Evolutionary conservation across 2,888 invertebrate genomes (phyloP).

Genomic region (Eubasilissa splendida): DNA sequence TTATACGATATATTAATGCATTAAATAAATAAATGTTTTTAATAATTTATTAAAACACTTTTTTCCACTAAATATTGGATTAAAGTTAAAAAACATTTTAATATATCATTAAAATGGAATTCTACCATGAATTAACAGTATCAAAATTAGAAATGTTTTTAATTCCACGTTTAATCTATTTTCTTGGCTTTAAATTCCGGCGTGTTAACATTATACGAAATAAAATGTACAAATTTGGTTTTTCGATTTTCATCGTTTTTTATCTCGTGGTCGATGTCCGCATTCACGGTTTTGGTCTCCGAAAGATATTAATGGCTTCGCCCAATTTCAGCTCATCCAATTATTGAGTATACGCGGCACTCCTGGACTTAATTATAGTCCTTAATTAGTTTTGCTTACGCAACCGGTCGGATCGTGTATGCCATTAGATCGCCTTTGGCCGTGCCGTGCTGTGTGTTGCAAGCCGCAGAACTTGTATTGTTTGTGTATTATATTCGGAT

Average conservation of each 20-base stretch:
- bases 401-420: not conserved
- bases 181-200: not conserved
- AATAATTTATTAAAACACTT: too few relatives aligned
- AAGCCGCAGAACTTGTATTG: not conserved
- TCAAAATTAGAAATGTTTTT: too few relatives aligned
- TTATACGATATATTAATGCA: too few relatives aligned
- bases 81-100: too few relatives aligned
- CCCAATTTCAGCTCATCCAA: not conserved
- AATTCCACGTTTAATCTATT: too few relatives aligned
- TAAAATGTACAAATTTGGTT: not conserved
- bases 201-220: not conserved
- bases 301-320: not conserved
- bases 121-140: too few relatives aligned
- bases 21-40: too few relatives aligned
- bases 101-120: too few relatives aligned
- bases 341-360: not conserved
- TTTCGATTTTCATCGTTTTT: too few relatives aligned
- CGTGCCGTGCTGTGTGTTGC: not conserved
- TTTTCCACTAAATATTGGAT: too few relatives aligned
- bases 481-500: not conserved
- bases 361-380: constrained; percentile 18
- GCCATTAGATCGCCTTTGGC: too few relatives aligned
- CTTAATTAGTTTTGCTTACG: constrained; percentile 15
- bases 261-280: too few relatives aligned
- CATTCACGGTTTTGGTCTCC: not conserved